Percentiles rank a stretch among this genome's conserved stretches.
These are phyloP conservation scores for Equus quagga DNA, from an alignment of 2,113 vertebrate genomes.

Conservation along the genomic window DNA sequence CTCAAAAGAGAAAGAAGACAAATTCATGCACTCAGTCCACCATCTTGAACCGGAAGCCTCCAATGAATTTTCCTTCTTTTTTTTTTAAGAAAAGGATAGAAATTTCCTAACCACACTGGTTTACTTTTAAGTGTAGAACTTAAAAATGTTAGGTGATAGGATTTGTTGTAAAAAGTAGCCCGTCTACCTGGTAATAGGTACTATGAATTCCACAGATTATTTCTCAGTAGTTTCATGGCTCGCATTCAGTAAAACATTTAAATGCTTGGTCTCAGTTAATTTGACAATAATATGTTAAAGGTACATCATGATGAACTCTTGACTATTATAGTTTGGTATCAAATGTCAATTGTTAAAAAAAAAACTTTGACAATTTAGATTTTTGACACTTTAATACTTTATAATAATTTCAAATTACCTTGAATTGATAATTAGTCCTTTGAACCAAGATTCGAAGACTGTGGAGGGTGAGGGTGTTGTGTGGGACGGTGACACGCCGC, in stretches of 20 bases:
- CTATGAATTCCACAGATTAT: background rate
- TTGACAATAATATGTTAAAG: background rate
- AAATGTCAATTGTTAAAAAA: background rate
- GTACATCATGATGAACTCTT: background rate
- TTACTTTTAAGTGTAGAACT: background rate
- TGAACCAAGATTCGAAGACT: background rate
- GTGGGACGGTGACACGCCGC: fast-evolving
- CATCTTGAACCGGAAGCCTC: background rate
- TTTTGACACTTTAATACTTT: slow-evolving; percentile 20
- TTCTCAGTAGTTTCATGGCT: background rate
- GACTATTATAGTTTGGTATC: background rate
- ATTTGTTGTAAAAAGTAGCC: background rate
- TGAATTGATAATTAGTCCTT: background rate
- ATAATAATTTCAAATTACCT: slow-evolving; percentile 26
- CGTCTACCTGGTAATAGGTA: background rate
- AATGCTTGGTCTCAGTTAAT: background rate
- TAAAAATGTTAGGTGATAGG: background rate
- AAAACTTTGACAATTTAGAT: background rate
- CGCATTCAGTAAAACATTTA: background rate
- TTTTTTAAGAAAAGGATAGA: background rate
- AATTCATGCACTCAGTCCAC: background rate
- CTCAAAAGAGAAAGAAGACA: background rate
- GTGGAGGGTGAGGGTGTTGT: no score
- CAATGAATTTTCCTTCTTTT: background rate
- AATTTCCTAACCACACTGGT: background rate